Evolutionary conservation across 2,113 vertebrate genomes (phyloP).

Genomic region (Misgurnus mizolepis): DNA sequence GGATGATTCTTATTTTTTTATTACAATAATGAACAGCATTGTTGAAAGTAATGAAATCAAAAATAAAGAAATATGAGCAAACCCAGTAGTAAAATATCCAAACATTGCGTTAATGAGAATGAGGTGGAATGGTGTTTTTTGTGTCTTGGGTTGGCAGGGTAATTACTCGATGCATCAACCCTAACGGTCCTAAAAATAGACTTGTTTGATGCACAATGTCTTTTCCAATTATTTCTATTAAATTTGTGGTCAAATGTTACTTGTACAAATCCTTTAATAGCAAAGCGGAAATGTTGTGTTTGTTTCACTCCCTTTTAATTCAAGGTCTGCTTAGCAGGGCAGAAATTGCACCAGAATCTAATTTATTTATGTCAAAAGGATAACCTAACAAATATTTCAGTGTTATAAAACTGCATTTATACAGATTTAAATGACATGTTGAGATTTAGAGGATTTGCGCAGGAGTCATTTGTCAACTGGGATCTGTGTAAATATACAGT

Average conservation of each 20-base stretch:
- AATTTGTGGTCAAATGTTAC: background rate
- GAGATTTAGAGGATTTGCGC: conserved; percentile 8
- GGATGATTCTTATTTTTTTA: background rate
- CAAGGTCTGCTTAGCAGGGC: conserved; percentile 13
- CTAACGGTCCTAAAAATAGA: no score
- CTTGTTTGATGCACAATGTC: no score
- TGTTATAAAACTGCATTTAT: conserved; percentile 49
- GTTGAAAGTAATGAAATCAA: background rate
- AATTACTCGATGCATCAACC: no score
- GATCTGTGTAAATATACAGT: conserved; percentile 31
- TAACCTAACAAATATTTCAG: conserved; percentile 35
- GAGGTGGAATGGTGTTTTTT: no score
- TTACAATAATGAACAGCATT: background rate
- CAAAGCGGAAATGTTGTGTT: background rate
- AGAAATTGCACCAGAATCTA: conserved; percentile 1
- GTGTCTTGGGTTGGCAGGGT: no score
- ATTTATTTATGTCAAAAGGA: conserved; percentile 44
- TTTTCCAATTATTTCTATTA: background rate
- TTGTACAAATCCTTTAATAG: background rate
- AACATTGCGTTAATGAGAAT: no score
- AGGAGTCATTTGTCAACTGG: conserved; percentile 51
- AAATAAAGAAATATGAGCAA: background rate
- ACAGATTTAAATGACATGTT: conserved; percentile 42
- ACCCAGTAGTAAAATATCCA: no score
- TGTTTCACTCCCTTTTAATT: background rate